A percentile compares a stretch with the other conserved stretches of the same genome.
phyloP scores from a whole-genome alignment of 2,888 invertebrate species.

The Auanema freiburgensis region DNA sequence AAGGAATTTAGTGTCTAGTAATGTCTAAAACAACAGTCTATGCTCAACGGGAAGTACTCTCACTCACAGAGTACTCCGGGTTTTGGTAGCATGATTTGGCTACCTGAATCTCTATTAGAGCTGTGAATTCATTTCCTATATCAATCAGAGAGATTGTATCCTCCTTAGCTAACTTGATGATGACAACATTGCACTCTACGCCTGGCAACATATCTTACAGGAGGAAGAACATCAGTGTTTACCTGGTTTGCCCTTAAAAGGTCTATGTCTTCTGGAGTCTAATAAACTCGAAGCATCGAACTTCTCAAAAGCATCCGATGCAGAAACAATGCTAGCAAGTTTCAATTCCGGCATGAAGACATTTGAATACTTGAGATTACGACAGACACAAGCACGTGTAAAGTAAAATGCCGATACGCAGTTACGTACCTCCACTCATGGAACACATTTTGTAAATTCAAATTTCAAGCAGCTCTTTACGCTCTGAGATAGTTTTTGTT shows the following conservation, averaged over 20 bases:
- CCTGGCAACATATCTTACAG: neutral
- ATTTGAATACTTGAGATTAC: neutral
- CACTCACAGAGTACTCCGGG: constrained; percentile 6
- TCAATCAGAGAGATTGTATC: constrained; percentile 5
- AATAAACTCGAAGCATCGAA: constrained; percentile 6
- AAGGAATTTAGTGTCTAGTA: too few species aligned
- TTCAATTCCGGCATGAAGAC: constrained; percentile 4
- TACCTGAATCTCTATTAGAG: constrained; percentile 9
- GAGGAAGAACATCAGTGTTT: neutral
- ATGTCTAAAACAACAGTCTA: too few species aligned
- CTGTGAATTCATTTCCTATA: constrained; percentile 14
- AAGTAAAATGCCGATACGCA: too few species aligned
- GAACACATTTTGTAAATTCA: too few species aligned
- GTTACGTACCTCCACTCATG: too few species aligned
- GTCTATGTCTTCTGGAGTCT: neutral
- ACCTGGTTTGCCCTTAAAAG: constrained; percentile 9
- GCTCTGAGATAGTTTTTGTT: too few species aligned
- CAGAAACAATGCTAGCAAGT: constrained; percentile 1
- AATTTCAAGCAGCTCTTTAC: too few species aligned
- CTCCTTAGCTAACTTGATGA: constrained; percentile 10
- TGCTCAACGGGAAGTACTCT: too few species aligned
- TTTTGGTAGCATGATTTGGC: constrained; percentile 11
- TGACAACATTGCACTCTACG: neutral
- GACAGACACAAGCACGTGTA: too few species aligned
- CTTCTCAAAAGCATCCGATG: constrained; percentile 11